Base-by-base conservation (phyloP, 1,140 invertebrate species). In the Brachionus rotundiformis region DNA sequence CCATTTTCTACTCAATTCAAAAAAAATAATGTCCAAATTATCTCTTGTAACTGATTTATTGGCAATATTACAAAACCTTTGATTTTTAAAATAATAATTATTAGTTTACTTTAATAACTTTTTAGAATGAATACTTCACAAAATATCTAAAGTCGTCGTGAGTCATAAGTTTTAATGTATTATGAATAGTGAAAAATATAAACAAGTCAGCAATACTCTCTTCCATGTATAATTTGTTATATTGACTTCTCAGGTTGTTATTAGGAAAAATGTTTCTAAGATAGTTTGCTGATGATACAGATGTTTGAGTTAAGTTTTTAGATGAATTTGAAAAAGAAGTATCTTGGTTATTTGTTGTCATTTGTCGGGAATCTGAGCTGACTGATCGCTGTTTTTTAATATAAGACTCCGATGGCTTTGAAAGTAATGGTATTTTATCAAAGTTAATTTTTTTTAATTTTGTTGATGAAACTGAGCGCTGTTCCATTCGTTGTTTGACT, bases 1-100 rank as follows among this genome's bases (percentile, higher is more conserved):
- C 76, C 76, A 79, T 59, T 79, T 79, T 33, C 41, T 54, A 13
- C 76, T 59, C 47, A 79, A 41, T 39, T 79, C 76, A 79, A 41
- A 79, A 39, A 59, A 79, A 25, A 79, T 79, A 16, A 79, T 79
- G 13, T 79, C 76, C 76, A 63, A 79, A 63, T 79, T 79, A 59
- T 79, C 76, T 8, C 29, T 25, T 10, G 29, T 61, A 25, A 79
- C 11, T 25, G 27, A 25, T 59, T 25, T 54, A 33, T 41, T 63
- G 10, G 29, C 8, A 39, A 79, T 39, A 33, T 59, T 79, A 63
- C 76, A 79, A 11, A 2, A 33, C 8, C 76, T 79, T 33, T 63
- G 13, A 54, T n/a, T n/a, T n/a, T n/a, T n/a, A n/a, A n/a, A n/a
- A n/a, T n/a, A n/a, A n/a, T n/a, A n/a, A n/a, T n/a, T n/a, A n/a